phyloP scores from a whole-genome alignment of 2,888 invertebrate species.

The Ectemnius lituratus region DNA sequence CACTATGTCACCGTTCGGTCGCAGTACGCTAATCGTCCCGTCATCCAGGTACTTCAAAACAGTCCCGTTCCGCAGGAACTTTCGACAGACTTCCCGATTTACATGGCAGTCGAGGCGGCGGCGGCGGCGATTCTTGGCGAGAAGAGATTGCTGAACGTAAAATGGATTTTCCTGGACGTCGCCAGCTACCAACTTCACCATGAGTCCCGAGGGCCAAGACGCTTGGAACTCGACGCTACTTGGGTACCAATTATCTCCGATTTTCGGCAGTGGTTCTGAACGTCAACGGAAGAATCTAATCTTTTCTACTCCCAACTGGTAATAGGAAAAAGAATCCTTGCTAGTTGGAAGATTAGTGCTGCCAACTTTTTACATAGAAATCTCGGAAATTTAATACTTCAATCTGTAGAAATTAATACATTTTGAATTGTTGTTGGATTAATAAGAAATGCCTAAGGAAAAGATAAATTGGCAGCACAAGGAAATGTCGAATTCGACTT shows the following conservation, averaged over 20 bases:
- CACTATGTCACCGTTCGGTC: slow-evolving; percentile 68
- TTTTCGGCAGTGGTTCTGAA: too few relatives aligned
- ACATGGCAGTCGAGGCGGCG: slow-evolving; percentile 32
- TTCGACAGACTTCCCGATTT: slow-evolving; percentile 56
- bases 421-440: too few relatives aligned
- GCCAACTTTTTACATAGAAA: too few relatives aligned
- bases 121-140: slow-evolving; percentile 52
- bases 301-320: too few relatives aligned
- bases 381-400: too few relatives aligned
- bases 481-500: background rate
- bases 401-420: too few relatives aligned
- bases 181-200: slow-evolving; percentile 60
- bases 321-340: too few relatives aligned
- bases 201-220: slow-evolving; percentile 69
- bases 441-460: too few relatives aligned
- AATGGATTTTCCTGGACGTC: slow-evolving; percentile 62
- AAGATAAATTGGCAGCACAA: too few relatives aligned
- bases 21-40: slow-evolving; percentile 65
- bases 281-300: too few relatives aligned
- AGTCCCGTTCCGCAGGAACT: slow-evolving; percentile 71
- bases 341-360: too few relatives aligned
- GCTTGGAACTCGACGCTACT: slow-evolving; percentile 55
- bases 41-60: slow-evolving; percentile 69
- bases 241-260: slow-evolving; percentile 20
- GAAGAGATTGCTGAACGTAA: slow-evolving; percentile 68